phyloP scores from a whole-genome alignment of 1,140 invertebrate genomes.

The Scaptomyza hsui region DNA sequence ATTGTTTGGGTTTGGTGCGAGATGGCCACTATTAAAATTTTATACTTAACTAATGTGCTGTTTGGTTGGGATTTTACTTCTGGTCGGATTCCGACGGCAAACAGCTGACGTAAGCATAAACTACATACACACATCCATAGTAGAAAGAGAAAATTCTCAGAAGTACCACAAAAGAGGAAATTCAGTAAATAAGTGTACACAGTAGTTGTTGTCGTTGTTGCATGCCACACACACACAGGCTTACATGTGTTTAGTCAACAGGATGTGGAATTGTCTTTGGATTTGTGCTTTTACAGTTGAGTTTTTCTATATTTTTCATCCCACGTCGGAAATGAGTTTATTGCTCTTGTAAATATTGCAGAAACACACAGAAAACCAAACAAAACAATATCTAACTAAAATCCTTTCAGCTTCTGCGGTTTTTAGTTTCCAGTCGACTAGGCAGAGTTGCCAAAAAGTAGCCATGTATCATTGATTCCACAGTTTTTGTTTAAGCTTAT shows the following conservation, averaged over 20 bases:
- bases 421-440: constrained; percentile 36
- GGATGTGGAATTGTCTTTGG: constrained; percentile 45
- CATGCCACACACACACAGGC: constrained; percentile 4
- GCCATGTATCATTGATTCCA: constrained; percentile 55
- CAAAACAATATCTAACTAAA: constrained; percentile 45
- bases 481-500: constrained; percentile 21
- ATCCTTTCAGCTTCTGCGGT: constrained; percentile 66
- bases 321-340: constrained; percentile 61
- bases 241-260: constrained; percentile 51
- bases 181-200: constrained; percentile 37
- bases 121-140: no score
- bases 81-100: constrained; percentile 44
- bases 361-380: constrained; percentile 13
- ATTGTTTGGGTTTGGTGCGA: constrained; percentile 33
- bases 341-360: constrained; percentile 69
- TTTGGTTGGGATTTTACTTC: constrained; percentile 44
- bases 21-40: constrained; percentile 58
- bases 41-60: constrained; percentile 64
- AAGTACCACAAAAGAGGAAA: constrained; percentile 38
- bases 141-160: constrained; percentile 33
- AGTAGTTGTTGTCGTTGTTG: no score
- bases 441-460: constrained; percentile 41
- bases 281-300: constrained; percentile 38
- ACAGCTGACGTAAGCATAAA: constrained; percentile 29
- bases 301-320: constrained; percentile 14